Base-by-base conservation (phyloP, 2,888 invertebrate species). In the Trachelus troglodyta region DNA sequence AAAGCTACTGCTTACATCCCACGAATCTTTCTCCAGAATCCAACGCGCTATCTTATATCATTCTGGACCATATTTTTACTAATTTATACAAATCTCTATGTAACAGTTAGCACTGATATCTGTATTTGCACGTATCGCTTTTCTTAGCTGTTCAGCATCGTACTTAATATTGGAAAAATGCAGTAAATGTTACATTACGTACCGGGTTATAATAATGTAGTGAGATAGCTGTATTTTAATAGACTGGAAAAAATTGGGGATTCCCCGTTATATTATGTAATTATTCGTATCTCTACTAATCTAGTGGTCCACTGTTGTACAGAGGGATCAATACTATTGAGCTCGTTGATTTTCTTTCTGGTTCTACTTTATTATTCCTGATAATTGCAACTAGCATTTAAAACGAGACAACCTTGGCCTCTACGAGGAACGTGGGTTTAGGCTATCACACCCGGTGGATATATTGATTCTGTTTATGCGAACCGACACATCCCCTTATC, bases 321-420 rank as follows among this genome's bases (percentile, higher is more conserved):
- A 56, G 9, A 56, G 56, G 56, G 23, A 56, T 23, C 9, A 9
- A 56, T 56, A 9, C 23, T 23, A 9, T 23, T 23, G 23, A 56
- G 23, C 23, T 23, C 9, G 23, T 23, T 56, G 23, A 56, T 56
- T 56, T 56, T 56, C 9, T 23, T 56, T 56, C 56, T 23, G 23
- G 23, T 23, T 56, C 23, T 56, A 56, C 56, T 56, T 56, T 56
- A 9, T 12, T 3, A 71, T 15, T 34, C 31, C 11, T 9, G 71
- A 74, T 34, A 23, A 34, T 34, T 74, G 35, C 6, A 34, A 23
- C 74, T 34, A 30, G 37, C 37, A 35, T 35, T 35, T 23, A 74
- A 74, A 74, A 23, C 31, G 23, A 34, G 74, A n/a, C 74, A 74
- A 74, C 35, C 74, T 74, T 74, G 74, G 31, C 74, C 74, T 74